Evolutionary conservation across 2,113 vertebrate genomes (phyloP), one percentile per base, ranked within the genome.

Genomic region (Erythrolamprus reginae): DNA sequence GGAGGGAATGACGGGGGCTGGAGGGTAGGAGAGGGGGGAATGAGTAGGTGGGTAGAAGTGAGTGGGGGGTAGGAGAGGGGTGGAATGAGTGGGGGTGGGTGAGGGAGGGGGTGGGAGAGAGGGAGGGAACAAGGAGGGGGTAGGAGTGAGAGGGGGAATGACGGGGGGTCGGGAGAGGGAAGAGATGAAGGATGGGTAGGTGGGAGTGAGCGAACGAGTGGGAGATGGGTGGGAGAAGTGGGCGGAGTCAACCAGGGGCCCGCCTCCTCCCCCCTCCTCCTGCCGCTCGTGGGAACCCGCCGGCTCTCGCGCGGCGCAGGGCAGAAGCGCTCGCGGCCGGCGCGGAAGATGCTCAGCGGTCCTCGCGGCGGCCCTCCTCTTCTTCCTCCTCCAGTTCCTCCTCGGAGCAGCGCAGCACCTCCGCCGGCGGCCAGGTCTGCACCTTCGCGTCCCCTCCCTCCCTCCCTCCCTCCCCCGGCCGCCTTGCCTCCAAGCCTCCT

Each of bases 311-410:
- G 28, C 19, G 84, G 84, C 26, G 83, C 84, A 89, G 85, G 91
- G 86, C 84, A 50, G 91, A 92, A 92, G 94, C 61, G 61, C 61
- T 70, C 61, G 61, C n/a, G 15, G 61, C 61, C n/a, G n/a, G n/a
- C 61, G 61, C 61, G 61, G 61, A 70, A 33, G n/a, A 70, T 70
- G 61, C n/a, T 70, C 61, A 33, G n/a, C 61, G 13, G n/a, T 70
- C 28, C 61, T 33, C 61, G n/a, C 28, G n/a, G 61, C 61, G 4
- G n/a, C 61, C 61, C 17, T n/a, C n/a, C n/a, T n/a, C n/a, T n/a
- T n/a, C n/a, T n/a, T n/a, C n/a, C 61, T 61, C 55, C 23, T 55
- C 53, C 52, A 17, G 13, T 4, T 61, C 56, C 26, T 13, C 58
- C 28, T 61, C 28, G 0, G 61, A 33, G 61, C 61, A 70, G 61